Evolutionary conservation across 2,888 invertebrate genomes (phyloP), one percentile per base, ranked within the genome.

Genomic region (Microctonus aethiopoides): DNA sequence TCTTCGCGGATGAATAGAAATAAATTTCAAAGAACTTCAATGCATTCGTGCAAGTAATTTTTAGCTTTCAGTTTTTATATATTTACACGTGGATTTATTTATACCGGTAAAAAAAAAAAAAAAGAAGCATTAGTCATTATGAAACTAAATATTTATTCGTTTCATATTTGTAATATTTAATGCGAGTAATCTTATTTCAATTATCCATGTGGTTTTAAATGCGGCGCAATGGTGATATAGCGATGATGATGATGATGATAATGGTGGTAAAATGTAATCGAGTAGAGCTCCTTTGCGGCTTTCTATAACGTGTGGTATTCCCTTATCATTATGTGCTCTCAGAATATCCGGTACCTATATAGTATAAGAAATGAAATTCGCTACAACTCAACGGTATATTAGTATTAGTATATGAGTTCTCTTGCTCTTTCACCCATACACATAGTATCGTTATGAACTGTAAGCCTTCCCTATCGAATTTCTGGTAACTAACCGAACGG

Each of bases 401-500:
- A 2, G 10, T n/a, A 34, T 34, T 16, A 16, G 59, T 5, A 13
- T 59, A 34, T 11, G 46, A 34, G 34, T 52, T 32, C 52, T 46
- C 46, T 46, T 16, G 46, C n/a, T 46, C 46, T 46, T 16, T n/a
- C 46, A 51, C 24, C 24, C 13, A 29, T 24, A 26, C 24, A 61
- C 13, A 9, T 22, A 13, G 22, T 46, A 29, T 20, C 41, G 51
- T 41, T 46, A 63, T 46, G 26, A 34, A 22, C 32, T 13, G 24
- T 24, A 61, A 61, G n/a, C 34, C 64, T 24, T 64, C 54, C 13
- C 68, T 76, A 81, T 79, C 78, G 79, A 76, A 77, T 79, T 77
- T 77, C 76, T 71, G 71, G 75, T 76, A 79, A 79, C 81, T 78
- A 81, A 80, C 81, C 73, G 75, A 81, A 81, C 81, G 83, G 80